phyloP scores from a whole-genome alignment of 2,113 vertebrate species.

The Penelope pileata region DNA sequence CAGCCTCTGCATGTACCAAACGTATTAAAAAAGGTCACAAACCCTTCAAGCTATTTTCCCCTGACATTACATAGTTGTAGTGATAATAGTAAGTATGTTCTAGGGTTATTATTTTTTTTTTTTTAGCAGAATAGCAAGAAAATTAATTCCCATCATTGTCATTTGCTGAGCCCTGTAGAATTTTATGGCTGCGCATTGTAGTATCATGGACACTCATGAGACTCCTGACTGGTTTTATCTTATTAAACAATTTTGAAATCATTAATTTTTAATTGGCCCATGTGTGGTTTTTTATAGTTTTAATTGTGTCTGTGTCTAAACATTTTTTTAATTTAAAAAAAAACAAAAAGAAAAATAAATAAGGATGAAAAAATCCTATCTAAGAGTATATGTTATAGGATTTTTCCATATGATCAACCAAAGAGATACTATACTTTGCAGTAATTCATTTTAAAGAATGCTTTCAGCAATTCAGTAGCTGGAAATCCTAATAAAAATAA shows the following conservation, averaged over 20 bases:
- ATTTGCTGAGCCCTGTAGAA: conserved; percentile 72
- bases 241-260: conserved; percentile 87
- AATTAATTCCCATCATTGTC: conserved; percentile 66
- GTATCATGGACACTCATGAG: conserved; percentile 73
- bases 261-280: conserved; percentile 84
- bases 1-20: background rate
- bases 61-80: conserved; percentile 8
- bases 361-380: background rate
- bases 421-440: conserved; percentile 12
- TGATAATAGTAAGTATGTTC: conserved; percentile 37
- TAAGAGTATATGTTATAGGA: conserved; percentile 10
- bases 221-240: conserved; percentile 80
- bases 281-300: conserved; percentile 78
- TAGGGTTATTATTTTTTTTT: conserved; percentile 49
- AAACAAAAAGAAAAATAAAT: conserved; percentile 48
- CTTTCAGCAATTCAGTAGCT: conserved; percentile 65
- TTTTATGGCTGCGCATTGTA: conserved; percentile 76
- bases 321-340: conserved; percentile 59
- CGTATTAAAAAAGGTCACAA: background rate
- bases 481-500: conserved; percentile 71
- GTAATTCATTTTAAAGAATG: conserved; percentile 71
- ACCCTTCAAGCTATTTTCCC: background rate
- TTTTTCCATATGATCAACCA: conserved; percentile 16
- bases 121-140: conserved; percentile 52
- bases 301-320: conserved; percentile 70